Base-by-base conservation (phyloP, 2,113 vertebrate species). In the Centropristis striata region DNA sequence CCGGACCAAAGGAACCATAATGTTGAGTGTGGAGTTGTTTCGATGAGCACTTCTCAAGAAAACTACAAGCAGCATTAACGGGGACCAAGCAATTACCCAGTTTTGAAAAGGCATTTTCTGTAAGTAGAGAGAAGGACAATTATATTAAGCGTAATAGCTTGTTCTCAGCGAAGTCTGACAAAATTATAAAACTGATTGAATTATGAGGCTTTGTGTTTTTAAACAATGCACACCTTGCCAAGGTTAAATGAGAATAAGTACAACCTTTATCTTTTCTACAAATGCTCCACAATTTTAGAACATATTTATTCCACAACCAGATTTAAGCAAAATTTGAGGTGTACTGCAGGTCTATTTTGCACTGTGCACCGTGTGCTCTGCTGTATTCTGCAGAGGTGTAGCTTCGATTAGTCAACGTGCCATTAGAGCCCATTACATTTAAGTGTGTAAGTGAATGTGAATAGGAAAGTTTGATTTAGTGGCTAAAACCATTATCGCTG, bases 391-490 rank as follows among this genome's bases (percentile, higher is more conserved):
- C 37, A 72, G 37, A 49, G 6, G 69, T 70, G 50, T 8, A 41
- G 42, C 75, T 69, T 72, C 10, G 49, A 80, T 80, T 64, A 81
- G 51, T 28, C 85, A 18, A 1, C 5, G 15, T 50, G 25, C 47
- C 53, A 68, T 80, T 82, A 78, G 83, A 12, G 1, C 2, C 51
- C 60, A 71, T 87, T 78, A 83, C 42, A 66, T 72, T 68, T 27
- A 79, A 50, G 69, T 8, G 51, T 74, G 71, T 61, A 66, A 63
- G 77, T 78, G 53, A 86, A 74, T 39, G 74, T 65, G 53, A 78
- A 75, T 28, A 60, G 57, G 57, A 74, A 78, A 47, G 44, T 84
- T 86, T 85, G 83, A 93, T 91, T 87, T 78, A 86, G 78, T 65
- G 71, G 69, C 53, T 61, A 12, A 68, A 71, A 36, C 83, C 54